phyloP scores from a whole-genome alignment of 2,797 vertebrate genomes.

The Platalea minor region DNA sequence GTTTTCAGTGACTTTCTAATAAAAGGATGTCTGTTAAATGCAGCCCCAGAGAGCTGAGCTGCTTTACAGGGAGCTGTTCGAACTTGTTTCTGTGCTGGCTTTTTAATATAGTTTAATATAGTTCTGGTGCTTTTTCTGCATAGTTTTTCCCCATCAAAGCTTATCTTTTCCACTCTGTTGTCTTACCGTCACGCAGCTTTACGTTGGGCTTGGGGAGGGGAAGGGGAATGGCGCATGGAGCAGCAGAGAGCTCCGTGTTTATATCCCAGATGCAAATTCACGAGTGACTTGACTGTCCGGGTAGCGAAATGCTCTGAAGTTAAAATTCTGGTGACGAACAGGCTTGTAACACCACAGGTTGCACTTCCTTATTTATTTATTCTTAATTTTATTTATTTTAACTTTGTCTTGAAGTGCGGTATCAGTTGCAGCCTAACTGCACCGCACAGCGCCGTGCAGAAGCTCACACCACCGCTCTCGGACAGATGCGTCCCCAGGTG shows the following conservation, averaged over 20 bases:
- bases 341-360: not conserved
- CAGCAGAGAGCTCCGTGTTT: not conserved
- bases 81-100: not conserved
- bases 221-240: not conserved
- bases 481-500: not conserved
- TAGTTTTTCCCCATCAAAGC: not conserved
- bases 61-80: constrained; percentile 45
- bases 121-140: not conserved
- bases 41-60: constrained; percentile 38
- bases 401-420: not conserved
- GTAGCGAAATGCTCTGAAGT: not conserved
- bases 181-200: not conserved
- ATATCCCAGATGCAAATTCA: not conserved
- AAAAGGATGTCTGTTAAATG: constrained; percentile 43
- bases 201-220: not conserved
- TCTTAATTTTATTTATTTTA: not conserved
- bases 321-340: not conserved
- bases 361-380: not conserved
- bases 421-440: not conserved
- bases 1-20: constrained; percentile 39
- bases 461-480: not conserved
- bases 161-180: not conserved
- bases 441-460: rapidly evolving
- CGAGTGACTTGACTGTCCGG: not conserved
- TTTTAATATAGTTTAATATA: constrained; percentile 49